Conservation (phyloP, 2,797 vertebrate species). For the Bryconaethiops microstoma region DNA sequence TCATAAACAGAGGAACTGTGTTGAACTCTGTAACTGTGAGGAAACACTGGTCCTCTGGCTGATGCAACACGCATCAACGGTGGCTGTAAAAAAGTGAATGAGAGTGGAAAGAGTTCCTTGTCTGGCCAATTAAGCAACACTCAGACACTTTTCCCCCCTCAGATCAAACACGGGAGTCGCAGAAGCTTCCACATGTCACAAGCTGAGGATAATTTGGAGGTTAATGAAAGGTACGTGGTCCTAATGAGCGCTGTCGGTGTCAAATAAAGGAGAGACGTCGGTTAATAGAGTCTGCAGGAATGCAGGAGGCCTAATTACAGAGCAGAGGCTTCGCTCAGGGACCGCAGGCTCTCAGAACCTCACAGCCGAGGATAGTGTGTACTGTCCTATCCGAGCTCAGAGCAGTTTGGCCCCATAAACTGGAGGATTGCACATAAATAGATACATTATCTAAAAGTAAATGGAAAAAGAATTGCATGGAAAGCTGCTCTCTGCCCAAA, state of each 20-base stretch:
- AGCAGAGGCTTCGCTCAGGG: slow-evolving; percentile 66
- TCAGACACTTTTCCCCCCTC: not conserved
- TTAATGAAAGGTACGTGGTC: slow-evolving; percentile 28
- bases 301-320: slow-evolving; percentile 76
- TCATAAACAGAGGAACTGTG: too few relatives aligned
- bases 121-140: not conserved
- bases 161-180: not conserved
- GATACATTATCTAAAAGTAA: too few relatives aligned
- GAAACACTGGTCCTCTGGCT: not conserved
- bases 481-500: too few relatives aligned
- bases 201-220: slow-evolving; percentile 3
- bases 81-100: not conserved
- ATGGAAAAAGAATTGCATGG: too few relatives aligned
- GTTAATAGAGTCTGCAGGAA: slow-evolving; percentile 71
- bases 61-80: not conserved
- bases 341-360: too few relatives aligned
- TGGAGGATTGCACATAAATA: too few relatives aligned
- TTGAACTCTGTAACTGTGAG: too few relatives aligned
- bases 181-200: slow-evolving; percentile 16
- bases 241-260: slow-evolving; percentile 64
- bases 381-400: too few relatives aligned
- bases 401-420: too few relatives aligned
- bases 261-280: slow-evolving; percentile 70
- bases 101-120: not conserved
- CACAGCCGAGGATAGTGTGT: too few relatives aligned